Base-by-base conservation (phyloP, 2,888 invertebrate species). In the Amiota minor region DNA sequence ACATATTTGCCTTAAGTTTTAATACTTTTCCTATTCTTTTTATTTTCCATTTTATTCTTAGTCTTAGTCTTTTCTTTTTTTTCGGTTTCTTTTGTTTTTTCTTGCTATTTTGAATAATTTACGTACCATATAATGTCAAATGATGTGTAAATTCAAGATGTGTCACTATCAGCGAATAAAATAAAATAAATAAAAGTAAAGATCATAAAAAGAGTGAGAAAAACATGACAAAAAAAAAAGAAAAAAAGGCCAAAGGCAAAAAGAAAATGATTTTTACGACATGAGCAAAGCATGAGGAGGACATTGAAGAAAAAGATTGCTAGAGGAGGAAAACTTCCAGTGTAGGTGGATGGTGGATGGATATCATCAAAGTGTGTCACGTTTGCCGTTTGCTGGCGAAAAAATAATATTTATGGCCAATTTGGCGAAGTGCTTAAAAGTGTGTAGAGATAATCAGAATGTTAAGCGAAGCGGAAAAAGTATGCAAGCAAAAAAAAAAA, bases 371-470 rank as follows among this genome's bases (percentile, higher is more conserved):
- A 20, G 59, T 18, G 10, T 20, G 18, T 18, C 20, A 59, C 20
- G 20, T 59, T 16, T 18, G 56, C 16, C 18, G 56, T 56, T 16
- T 20, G 59, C 18, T 65, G 65, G 8, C 49, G 35, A 35, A 16
- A 47, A 59, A 35, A 35, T 35, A 35, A 73, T 84, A 80, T 83
- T 83, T 83, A 84, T 80, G 81, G 80, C 77, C 84, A 83, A 84
- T 83, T 82, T 81, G 76, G 75, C 77, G 75, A 73, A 84, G 84
- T 82, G 84, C 84, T 84, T 84, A 80, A 84, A 83, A 82, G 79
- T 81, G 81, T 79, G 35, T 35, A 35, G 35, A 80, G 81, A 79
- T 77, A 65, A 65, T 65, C 65, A 65, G 65, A 16, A 65, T 65
- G 65, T 18, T 47, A 47, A 77, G 78, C 75, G 74, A 64, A 64